Evolutionary conservation across 2,888 invertebrate species (phyloP).

Genomic region (Ennomos quercinarius): DNA sequence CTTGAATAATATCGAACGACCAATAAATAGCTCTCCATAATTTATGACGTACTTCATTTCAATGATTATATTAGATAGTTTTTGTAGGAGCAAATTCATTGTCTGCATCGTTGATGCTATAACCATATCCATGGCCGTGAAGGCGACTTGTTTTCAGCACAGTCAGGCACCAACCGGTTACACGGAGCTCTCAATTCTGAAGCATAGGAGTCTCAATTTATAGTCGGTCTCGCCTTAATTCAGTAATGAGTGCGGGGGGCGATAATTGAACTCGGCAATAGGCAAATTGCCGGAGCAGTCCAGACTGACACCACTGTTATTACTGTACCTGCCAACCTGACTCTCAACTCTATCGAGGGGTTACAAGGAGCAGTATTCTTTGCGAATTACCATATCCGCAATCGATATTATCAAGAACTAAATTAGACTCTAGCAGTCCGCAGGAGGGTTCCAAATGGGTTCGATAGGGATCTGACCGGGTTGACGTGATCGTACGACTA

Average conservation of each 20-base stretch:
- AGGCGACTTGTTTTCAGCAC: conserved; percentile 40
- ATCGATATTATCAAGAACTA: conserved; percentile 57
- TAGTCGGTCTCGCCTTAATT: conserved; percentile 79
- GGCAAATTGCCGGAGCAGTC: conserved; percentile 79
- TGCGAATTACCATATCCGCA: conserved; percentile 44
- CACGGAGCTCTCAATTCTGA: conserved; percentile 62
- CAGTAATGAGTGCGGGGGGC: conserved; percentile 84
- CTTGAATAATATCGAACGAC: conserved; percentile 44
- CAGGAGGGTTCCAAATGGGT: conserved; percentile 60
- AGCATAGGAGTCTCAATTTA: conserved; percentile 78
- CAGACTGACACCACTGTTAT: conserved; percentile 59
- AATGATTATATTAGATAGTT: conserved; percentile 16
- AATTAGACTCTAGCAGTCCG: conserved; percentile 64
- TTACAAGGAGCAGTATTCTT: conserved; percentile 51
- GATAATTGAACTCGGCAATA: conserved; percentile 83
- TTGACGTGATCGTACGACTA: conserved; percentile 63
- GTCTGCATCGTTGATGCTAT: conserved; percentile 9
- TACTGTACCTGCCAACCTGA: conserved; percentile 39
- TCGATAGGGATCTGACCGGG: conserved; percentile 48
- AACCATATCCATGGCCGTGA: conserved; percentile 17
- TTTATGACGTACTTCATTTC: conserved; percentile 33
- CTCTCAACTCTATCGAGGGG: conserved; percentile 50
- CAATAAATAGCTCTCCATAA: conserved; percentile 43
- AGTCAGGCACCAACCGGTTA: conserved; percentile 63
- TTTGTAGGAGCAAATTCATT: conserved; percentile 11